Evolutionary conservation across 2,888 invertebrate species (phyloP).

Genomic region (Proisotoma minuta): DNA sequence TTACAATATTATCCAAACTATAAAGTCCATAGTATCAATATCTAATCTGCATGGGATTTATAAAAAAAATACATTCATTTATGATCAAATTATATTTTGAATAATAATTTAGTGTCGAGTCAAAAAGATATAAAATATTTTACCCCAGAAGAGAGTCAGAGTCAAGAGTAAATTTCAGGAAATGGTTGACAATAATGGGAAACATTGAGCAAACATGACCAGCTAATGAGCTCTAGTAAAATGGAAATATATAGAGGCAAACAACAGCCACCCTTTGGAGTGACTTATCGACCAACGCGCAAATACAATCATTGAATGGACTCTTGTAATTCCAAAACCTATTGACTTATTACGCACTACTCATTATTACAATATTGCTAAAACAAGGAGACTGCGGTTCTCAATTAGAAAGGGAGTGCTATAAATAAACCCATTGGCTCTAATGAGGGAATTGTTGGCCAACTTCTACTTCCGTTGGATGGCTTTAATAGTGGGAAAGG

Average conservation of each 20-base stretch:
- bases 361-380: too few relatives aligned
- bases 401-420: too few relatives aligned
- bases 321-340: not conserved
- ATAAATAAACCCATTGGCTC: too few relatives aligned
- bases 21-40: too few relatives aligned
- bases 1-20: too few relatives aligned
- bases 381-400: too few relatives aligned
- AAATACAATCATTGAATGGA: not conserved
- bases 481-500: too few relatives aligned
- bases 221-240: not conserved
- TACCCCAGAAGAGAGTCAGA: not conserved
- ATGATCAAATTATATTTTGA: not conserved
- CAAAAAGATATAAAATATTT: not conserved
- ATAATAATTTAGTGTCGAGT: not conserved
- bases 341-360: not conserved
- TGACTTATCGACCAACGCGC: not conserved
- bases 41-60: too few relatives aligned
- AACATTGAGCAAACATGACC: conserved; percentile 2
- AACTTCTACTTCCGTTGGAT: too few relatives aligned
- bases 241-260: too few relatives aligned
- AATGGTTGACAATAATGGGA: conserved; percentile 15
- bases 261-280: not conserved
- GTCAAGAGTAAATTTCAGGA: conserved; percentile 3
- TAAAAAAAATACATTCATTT: not conserved
- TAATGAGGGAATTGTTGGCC: too few relatives aligned